Evolutionary conservation across 1,140 invertebrate species (phyloP).

Genomic region (Drosophila suzukii): DNA sequence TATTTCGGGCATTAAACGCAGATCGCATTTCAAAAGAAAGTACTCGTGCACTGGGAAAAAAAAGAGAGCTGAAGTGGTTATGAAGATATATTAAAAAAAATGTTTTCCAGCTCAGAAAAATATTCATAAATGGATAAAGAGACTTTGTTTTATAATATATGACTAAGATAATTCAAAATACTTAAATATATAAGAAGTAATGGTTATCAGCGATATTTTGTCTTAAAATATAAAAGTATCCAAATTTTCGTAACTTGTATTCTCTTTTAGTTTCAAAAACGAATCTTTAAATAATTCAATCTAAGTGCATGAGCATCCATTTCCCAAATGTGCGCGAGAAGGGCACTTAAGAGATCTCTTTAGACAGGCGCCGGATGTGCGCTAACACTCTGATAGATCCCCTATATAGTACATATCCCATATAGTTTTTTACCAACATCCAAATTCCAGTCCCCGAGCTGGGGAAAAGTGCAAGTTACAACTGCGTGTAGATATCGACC

Average conservation of each 20-base stretch:
- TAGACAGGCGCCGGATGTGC: constrained; percentile 72
- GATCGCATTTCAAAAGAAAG: constrained; percentile 69
- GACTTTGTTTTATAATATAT: too few relatives aligned
- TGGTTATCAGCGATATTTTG: too few relatives aligned
- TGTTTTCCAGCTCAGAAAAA: too few relatives aligned
- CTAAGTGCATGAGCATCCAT: constrained; percentile 10
- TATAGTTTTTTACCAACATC: background rate
- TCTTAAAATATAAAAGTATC: too few relatives aligned
- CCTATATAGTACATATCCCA: background rate
- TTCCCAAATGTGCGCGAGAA: constrained; percentile 17
- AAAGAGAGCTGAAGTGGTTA: background rate
- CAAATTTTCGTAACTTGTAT: too few relatives aligned
- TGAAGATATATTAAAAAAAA: too few relatives aligned
- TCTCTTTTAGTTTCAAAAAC: background rate
- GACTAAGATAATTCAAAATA: too few relatives aligned
- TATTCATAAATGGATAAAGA: too few relatives aligned
- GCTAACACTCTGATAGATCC: constrained; percentile 27
- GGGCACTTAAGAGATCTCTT: constrained; percentile 71
- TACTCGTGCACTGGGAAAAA: constrained; percentile 11
- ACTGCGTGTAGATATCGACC: constrained; percentile 37
- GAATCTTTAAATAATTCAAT: background rate
- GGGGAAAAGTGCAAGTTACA: constrained; percentile 48
- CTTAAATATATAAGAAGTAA: too few relatives aligned
- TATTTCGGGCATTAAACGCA: constrained; percentile 76
- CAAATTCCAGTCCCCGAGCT: constrained; percentile 2